These are phyloP conservation scores for Colistium nudipinnis DNA, from an alignment of 2,113 vertebrate genomes.

Conservation along the genomic window DNA sequence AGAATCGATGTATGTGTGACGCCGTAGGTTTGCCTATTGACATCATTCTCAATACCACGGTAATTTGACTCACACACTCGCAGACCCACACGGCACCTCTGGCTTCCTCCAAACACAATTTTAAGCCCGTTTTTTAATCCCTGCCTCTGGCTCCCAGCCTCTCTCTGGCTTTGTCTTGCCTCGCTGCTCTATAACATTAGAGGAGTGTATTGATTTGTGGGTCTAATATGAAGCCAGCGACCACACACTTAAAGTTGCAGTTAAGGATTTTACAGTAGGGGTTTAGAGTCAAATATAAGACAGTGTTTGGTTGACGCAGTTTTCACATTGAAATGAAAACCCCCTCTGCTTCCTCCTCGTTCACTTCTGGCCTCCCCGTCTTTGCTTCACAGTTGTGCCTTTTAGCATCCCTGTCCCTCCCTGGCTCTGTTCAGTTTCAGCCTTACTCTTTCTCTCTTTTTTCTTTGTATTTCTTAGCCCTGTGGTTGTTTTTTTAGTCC, in stretches of 20 bases:
- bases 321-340: slow-evolving; percentile 18
- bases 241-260: slow-evolving; percentile 4
- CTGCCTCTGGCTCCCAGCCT: slow-evolving; percentile 7
- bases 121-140: slow-evolving; percentile 43
- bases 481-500: slow-evolving; percentile 42
- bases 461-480: slow-evolving; percentile 15
- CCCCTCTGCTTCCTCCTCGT: neutral
- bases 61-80: neutral
- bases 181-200: neutral
- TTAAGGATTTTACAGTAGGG: neutral
- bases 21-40: slow-evolving; percentile 52
- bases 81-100: slow-evolving; percentile 1
- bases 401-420: slow-evolving; percentile 50
- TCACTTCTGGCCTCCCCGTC: neutral
- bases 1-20: slow-evolving; percentile 49
- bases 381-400: slow-evolving; percentile 20
- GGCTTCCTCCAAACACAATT: slow-evolving; percentile 28
- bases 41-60: slow-evolving; percentile 17
- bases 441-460: neutral
- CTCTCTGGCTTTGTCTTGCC: neutral
- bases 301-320: slow-evolving; percentile 1
- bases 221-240: neutral
- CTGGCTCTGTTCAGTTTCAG: slow-evolving; percentile 8
- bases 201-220: slow-evolving; percentile 25
- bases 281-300: slow-evolving; percentile 25